Evolutionary conservation across 2,797 vertebrate species (phyloP), one percentile per base, ranked within the genome.

Genomic region (Sebastes glaucus): DNA sequence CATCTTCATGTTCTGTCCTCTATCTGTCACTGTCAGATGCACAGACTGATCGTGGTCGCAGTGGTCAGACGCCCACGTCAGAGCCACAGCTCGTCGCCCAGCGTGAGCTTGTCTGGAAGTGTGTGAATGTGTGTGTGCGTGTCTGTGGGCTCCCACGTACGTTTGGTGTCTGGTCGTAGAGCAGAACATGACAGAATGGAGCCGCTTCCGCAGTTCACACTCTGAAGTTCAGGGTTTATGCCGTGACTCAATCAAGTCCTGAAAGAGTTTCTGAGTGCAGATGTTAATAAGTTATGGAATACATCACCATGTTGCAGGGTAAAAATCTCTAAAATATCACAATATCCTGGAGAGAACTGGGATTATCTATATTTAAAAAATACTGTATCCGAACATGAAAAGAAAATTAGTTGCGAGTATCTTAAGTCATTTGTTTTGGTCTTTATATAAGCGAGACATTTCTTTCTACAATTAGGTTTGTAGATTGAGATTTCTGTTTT

Each of bases 11-110:
- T 79, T 78, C 59, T 83, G 68, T 81, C 76, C 63, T 72, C 80
- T 83, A 90, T 93, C 90, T 61, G 27, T 94, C 93, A 92, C 83
- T 85, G 89, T 93, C 93, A 85, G 70, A 86, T 35, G 75, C 62
- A 70, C 75, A 81, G 74, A 78, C 77, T 72, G 84, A 42, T 18
- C 28, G 13, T 69, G 79, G 74, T 80, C 74, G 22, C 67, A 71
- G 57, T 14, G 81, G 73, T 89, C 89, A 82, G 42, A 46, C 7
- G 84, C 78, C 65, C 9, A 67, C 10, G 27, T 71, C 57, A 59
- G 33, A 77, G 61, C 63, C 78, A 56, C 81, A 53, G 77, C 61
- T 59, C 23, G 28, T 65, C n/a, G 68, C n/a, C 60, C 85, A 74
- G 70, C 32, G 42, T 62, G 77, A 80, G 65, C 67, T 9, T 32